These are phyloP conservation scores for Artibeus lituratus DNA, from an alignment of 2,797 vertebrate genomes.

Conservation along the genomic window DNA sequence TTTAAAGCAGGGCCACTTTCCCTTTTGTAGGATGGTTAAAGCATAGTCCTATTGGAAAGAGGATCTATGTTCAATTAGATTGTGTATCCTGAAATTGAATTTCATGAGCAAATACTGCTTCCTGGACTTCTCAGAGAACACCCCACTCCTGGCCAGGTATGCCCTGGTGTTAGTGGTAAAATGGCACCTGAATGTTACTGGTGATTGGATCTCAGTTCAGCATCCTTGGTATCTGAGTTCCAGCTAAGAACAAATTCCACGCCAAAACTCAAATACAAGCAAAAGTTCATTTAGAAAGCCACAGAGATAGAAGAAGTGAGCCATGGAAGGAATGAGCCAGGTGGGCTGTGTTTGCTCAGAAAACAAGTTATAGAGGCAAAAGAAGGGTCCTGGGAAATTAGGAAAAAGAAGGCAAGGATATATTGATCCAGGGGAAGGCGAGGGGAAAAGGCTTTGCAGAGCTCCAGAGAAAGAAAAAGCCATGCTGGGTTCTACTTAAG, in stretches of 20 bases:
- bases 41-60: background rate
- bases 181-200: background rate
- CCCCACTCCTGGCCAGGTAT: background rate
- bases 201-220: background rate
- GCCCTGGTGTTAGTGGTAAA: background rate
- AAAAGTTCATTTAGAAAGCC: background rate
- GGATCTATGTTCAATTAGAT: constrained; percentile 40
- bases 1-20: background rate
- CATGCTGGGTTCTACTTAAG: background rate
- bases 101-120: constrained; percentile 42
- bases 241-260: background rate
- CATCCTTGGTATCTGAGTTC: background rate
- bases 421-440: background rate
- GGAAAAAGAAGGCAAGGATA: background rate
- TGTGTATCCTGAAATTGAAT: constrained; percentile 48
- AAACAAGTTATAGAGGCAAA: background rate
- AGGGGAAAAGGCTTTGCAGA: background rate
- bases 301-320: background rate
- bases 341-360: background rate
- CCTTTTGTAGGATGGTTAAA: constrained; percentile 38
- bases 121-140: background rate
- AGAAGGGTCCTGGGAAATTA: background rate
- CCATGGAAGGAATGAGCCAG: background rate
- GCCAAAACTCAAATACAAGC: background rate
- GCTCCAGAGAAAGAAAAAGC: background rate